These are phyloP conservation scores for Pithys albifrons DNA, from an alignment of 2,113 vertebrate genomes.

Conservation along the genomic window DNA sequence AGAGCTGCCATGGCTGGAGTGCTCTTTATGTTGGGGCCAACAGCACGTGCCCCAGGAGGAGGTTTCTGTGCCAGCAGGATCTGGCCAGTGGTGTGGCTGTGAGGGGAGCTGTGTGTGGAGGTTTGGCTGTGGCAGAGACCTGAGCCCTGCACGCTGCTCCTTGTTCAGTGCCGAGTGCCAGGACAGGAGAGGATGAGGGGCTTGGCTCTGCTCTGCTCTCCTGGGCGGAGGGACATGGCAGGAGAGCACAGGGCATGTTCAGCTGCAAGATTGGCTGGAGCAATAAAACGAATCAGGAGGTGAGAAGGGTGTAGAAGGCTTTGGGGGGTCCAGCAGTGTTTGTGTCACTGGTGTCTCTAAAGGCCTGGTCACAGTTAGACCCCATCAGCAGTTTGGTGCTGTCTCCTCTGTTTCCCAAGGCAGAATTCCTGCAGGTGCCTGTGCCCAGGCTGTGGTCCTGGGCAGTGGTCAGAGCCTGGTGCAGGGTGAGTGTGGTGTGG, in stretches of 20 bases:
- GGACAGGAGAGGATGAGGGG: background rate
- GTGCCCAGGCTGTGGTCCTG: background rate
- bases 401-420: background rate
- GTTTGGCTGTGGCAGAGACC: background rate
- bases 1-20: background rate
- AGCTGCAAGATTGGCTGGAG: background rate
- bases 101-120: background rate
- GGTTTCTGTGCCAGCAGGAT: background rate
- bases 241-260: background rate
- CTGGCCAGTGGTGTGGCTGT: background rate
- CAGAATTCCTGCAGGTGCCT: background rate
- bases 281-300: background rate
- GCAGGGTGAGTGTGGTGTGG: background rate
- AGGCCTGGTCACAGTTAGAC: background rate
- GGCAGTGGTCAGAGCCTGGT: background rate
- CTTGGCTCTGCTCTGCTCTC: background rate
- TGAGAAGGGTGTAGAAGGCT: background rate
- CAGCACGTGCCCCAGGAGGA: background rate
- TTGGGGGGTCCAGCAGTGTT: background rate
- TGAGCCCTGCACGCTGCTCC: background rate
- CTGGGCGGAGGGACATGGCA: background rate
- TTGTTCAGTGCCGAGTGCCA: background rate
- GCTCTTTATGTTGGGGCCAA: background rate
- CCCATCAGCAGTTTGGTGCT: background rate
- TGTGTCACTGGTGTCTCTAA: background rate